Conservation (phyloP, 2,888 invertebrate species). For the Mantis religiosa region DNA sequence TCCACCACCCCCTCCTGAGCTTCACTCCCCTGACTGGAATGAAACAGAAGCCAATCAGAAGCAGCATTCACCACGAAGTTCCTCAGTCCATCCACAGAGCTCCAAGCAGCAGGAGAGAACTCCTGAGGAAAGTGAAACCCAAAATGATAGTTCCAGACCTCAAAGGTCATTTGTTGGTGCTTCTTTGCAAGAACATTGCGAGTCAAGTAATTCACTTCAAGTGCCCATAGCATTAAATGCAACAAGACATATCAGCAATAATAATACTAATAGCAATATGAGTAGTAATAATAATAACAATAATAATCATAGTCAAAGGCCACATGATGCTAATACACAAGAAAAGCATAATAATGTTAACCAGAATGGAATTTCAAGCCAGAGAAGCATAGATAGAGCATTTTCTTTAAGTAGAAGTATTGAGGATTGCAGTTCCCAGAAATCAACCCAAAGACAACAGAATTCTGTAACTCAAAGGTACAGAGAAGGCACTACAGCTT, state of each 20-base stretch:
- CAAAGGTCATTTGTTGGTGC: not conserved
- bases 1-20: conserved; percentile 60
- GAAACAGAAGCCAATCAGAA: not conserved
- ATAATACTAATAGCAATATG: not conserved
- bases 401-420: conserved; percentile 1
- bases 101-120: not conserved
- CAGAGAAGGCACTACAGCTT: not conserved
- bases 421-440: conserved; percentile 6
- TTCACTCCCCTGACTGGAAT: conserved; percentile 33
- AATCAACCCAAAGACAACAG: conserved; percentile 17
- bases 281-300: not conserved
- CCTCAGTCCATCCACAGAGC: not conserved
- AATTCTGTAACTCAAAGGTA: conserved; percentile 8
- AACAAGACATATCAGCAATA: not conserved
- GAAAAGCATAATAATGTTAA: not conserved
- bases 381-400: conserved; percentile 14
- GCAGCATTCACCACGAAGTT: not conserved
- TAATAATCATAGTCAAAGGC: not conserved
- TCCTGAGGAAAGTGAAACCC: not conserved
- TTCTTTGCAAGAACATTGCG: not conserved
- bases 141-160: not conserved
- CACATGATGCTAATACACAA: not conserved
- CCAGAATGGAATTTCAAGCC: conserved; percentile 14
- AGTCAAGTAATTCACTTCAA: not conserved
- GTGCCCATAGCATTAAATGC: not conserved